Conservation (phyloP, 1,140 invertebrate species). For the Pseudomyrmex dendroicus region DNA sequence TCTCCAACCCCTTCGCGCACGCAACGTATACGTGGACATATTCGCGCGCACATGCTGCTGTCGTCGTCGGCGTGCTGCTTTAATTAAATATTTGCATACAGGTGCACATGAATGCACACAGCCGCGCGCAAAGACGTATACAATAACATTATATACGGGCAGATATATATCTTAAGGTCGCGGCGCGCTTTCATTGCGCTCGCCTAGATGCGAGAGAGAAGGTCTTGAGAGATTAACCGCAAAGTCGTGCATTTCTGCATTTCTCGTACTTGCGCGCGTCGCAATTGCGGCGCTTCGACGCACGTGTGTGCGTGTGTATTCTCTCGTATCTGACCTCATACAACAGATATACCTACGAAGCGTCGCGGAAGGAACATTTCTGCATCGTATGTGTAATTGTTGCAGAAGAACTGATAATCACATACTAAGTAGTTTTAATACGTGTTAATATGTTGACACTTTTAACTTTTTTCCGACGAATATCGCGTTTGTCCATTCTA, state of each 20-base stretch:
- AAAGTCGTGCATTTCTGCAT: conserved; percentile 52
- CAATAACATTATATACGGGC: conserved; percentile 55
- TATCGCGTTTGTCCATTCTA: background rate
- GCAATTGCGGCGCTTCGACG: conserved; percentile 23
- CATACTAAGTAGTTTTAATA: background rate
- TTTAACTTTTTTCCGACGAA: background rate
- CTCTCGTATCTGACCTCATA: background rate
- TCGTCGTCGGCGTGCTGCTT: conserved; percentile 66
- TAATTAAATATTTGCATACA: conserved; percentile 82
- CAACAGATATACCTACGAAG: background rate
- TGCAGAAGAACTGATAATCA: background rate
- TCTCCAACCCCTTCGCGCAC: conserved; percentile 33
- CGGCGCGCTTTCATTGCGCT: background rate
- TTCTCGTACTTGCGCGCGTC: background rate
- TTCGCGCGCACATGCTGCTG: conserved; percentile 65
- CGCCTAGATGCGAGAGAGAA: background rate
- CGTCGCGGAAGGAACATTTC: background rate
- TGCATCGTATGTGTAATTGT: background rate
- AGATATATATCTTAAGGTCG: conserved; percentile 42
- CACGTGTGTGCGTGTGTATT: background rate
- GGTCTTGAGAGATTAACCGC: conserved; percentile 66
- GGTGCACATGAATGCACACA: conserved; percentile 49
- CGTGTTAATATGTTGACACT: background rate
- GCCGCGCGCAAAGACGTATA: conserved; percentile 6
- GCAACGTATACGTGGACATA: conserved; percentile 58